A percentile compares a stretch with the other conserved stretches of the same genome.
Evolutionary conservation across 2,888 invertebrate species (phyloP).

Genomic region (Palloptera scutellata): DNA sequence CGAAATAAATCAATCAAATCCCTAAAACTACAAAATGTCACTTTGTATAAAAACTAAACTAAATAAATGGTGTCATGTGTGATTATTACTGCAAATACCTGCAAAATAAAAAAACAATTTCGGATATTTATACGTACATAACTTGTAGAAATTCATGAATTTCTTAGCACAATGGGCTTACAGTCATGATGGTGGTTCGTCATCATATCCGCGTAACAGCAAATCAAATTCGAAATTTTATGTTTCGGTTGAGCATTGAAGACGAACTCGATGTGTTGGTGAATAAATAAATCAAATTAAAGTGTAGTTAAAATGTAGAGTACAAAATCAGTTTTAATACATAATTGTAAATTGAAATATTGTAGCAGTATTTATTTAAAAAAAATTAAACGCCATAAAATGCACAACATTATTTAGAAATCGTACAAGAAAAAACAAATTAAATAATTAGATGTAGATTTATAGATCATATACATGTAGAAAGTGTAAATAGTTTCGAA

Average conservation of each 20-base stretch:
- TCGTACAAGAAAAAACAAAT: too few species aligned
- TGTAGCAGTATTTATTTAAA: too few species aligned
- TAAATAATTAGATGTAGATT: too few species aligned
- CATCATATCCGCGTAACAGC: conserved; percentile 56
- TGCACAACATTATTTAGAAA: too few species aligned
- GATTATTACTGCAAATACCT: conserved; percentile 5
- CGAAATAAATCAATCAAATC: conserved; percentile 39
- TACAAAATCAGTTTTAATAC: too few species aligned
- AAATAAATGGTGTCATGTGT: conserved; percentile 30
- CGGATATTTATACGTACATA: background rate
- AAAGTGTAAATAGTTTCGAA: too few species aligned
- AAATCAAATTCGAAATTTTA: conserved; percentile 64
- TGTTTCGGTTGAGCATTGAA: conserved; percentile 61
- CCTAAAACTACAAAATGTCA: conserved; percentile 32
- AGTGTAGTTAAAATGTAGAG: too few species aligned
- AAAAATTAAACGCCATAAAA: too few species aligned
- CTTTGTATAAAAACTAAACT: conserved; percentile 30
- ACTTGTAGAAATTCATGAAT: conserved; percentile 57
- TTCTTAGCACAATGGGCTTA: conserved; percentile 60
- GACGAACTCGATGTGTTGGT: background rate
- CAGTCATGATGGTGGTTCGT: conserved; percentile 53
- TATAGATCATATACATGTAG: too few species aligned
- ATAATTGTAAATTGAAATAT: too few species aligned
- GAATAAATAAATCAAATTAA: background rate
- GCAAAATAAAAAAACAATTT: background rate